Conservation (phyloP, 2,797 vertebrate species). For the Pipistrellus nathusii region DNA sequence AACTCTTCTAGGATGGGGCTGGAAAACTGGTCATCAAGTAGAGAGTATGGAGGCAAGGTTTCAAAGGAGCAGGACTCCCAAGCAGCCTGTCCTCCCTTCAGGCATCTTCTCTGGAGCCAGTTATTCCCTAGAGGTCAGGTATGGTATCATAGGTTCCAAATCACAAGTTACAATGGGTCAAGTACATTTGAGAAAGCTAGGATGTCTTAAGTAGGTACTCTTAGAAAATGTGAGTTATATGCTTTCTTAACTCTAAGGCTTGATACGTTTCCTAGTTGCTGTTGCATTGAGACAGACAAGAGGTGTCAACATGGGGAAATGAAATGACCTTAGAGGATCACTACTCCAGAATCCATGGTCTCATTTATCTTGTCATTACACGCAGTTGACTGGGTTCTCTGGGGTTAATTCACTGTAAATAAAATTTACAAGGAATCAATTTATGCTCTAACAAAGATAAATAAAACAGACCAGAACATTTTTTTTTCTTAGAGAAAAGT, state of each 20-base stretch:
- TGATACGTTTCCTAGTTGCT: not conserved
- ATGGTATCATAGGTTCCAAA: not conserved
- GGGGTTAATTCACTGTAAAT: not conserved
- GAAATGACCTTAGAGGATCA: not conserved
- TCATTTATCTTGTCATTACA: not conserved
- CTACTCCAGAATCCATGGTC: not conserved
- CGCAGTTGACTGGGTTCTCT: not conserved
- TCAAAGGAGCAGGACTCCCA: conserved; percentile 9
- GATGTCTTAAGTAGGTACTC: not conserved
- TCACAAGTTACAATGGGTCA: not conserved
- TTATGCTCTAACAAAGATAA: not conserved
- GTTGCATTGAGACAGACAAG: not conserved
- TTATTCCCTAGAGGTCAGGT: not conserved
- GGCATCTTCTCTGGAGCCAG: not conserved
- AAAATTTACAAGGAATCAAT: conserved; percentile 2
- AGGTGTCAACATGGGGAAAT: conserved; percentile 16
- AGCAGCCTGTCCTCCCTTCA: not conserved
- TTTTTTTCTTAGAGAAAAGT: conserved; percentile 23
- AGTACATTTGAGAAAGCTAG: not conserved
- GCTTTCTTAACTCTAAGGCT: not conserved
- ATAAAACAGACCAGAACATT: not conserved
- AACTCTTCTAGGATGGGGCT: not conserved
- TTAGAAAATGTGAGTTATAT: not conserved
- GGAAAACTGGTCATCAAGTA: not conserved
- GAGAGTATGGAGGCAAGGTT: not conserved